These are phyloP conservation scores for Leptinotarsa defecta DNA, from an alignment of 1,140 invertebrate genomes.

Conservation along the genomic window DNA sequence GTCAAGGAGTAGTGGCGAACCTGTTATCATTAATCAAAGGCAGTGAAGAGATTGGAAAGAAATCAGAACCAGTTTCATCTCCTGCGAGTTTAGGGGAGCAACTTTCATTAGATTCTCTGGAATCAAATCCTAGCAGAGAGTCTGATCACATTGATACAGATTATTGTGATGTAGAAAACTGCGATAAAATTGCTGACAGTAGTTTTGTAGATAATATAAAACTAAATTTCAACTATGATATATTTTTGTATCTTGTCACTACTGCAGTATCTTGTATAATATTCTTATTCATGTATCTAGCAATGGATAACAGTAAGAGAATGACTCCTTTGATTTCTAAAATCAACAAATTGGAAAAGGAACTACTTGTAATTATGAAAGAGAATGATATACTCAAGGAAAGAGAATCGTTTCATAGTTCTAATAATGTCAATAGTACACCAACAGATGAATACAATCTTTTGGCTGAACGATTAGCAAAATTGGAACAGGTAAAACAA, in stretches of 20 bases:
- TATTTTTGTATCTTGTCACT: conserved; percentile 57
- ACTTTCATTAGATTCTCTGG: neutral
- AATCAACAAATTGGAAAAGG: conserved; percentile 67
- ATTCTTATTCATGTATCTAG: conserved; percentile 78
- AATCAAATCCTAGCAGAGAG: conserved; percentile 1
- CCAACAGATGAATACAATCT: conserved; percentile 67
- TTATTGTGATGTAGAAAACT: conserved; percentile 2
- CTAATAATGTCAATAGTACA: conserved; percentile 41
- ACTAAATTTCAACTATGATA: conserved; percentile 37
- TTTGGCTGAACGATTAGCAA: conserved; percentile 12
- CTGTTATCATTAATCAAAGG: neutral
- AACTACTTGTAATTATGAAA: conserved; percentile 60
- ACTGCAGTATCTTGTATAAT: conserved; percentile 71
- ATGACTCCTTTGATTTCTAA: conserved; percentile 64
- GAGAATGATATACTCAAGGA: conserved; percentile 70
- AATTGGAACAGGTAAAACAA: conserved; percentile 68
- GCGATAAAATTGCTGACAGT: conserved; percentile 5
- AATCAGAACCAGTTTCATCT: conserved; percentile 10
- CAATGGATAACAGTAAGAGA: conserved; percentile 72
- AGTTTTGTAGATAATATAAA: conserved; percentile 18
- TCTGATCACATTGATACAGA: neutral
- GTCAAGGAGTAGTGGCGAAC: neutral
- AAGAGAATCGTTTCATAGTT: conserved; percentile 61
- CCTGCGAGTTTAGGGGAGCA: neutral
- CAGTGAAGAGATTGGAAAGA: neutral